Percentiles rank a stretch among this genome's conserved stretches.
Conservation (phyloP, 2,797 vertebrate genomes). For the Phoeniculus purpureus region DNA sequence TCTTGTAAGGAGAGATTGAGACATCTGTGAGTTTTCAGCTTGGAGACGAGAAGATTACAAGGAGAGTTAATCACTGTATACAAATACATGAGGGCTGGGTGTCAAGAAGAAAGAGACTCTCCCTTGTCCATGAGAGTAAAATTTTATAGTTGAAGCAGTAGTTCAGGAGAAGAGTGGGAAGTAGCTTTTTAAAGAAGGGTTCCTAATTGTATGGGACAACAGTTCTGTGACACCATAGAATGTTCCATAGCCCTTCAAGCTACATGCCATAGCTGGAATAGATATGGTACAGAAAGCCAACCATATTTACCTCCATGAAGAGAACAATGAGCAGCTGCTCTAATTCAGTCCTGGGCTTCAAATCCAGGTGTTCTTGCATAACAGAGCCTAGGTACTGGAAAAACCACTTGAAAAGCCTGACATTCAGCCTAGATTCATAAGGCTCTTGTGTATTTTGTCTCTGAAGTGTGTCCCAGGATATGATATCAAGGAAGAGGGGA, state of each 20-base stretch:
- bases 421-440: not conserved
- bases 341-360: not conserved
- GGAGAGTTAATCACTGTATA: no score
- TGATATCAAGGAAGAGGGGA: not conserved
- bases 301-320: not conserved
- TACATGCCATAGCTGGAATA: not conserved
- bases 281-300: not conserved
- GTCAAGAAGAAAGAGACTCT: no score
- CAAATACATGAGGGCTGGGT: no score
- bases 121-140: not conserved
- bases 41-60: no score
- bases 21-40: no score
- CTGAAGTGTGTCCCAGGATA: not conserved
- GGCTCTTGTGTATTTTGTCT: not conserved
- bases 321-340: not conserved
- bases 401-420: not conserved
- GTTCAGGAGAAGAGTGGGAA: not conserved
- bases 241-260: not conserved
- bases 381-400: not conserved
- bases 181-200: not conserved
- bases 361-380: accelerated
- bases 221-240: not conserved
- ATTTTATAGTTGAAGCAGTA: not conserved
- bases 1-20: no score
- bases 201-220: not conserved